Base-by-base conservation (phyloP, 2,113 vertebrate genomes). In the Gopherus evgoodei region DNA sequence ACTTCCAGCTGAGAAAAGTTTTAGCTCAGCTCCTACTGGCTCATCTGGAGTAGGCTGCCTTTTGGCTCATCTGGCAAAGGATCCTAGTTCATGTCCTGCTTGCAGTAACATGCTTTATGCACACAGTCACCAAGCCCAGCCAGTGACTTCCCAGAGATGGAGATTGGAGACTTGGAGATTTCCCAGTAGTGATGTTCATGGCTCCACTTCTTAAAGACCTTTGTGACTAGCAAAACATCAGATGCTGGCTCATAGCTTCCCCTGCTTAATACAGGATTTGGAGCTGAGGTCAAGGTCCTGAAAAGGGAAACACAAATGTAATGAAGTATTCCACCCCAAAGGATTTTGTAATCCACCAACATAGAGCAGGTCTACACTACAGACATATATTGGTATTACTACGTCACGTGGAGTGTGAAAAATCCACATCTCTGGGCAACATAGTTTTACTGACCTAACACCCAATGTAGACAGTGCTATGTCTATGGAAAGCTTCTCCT, bases 1-100 rank as follows among this genome's bases (percentile, higher is more conserved):
- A 62, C 86, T 96, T 97, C 95, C 94, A 97, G 96, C 96, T 95
- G 94, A 89, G 97, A 93, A 16, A 93, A 0, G 8, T 91, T 95
- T 93, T 94, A 8, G 0, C 92, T 95, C 84, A 59, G 87, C 94
- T 96, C 91, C 94, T 94, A 56, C 87, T 94, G 90, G 84, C 94
- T 96, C 95, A 80, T 97, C 92, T 94, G 87, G 79, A 93, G 72
- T 69, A 86, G 96, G 81, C 83, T 95, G 83, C 81, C 93, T 87
- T 84, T 92, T 78, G 88, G 94, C 44, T 96, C 79, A 90, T 94
- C 76, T 88, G 88, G 87, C 9, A 95, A 86, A 94, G 93, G 90
- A 87, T 87, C 85, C n/a, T 87, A 38, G 83, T 96, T 96, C 91
- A 96, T 95, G n/a, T 0, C 0, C 72, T 87, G 92, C 86, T 57